These are phyloP conservation scores for Dendrolimus punctatus DNA, from an alignment of 1,140 invertebrate genomes.

Conservation along the genomic window DNA sequence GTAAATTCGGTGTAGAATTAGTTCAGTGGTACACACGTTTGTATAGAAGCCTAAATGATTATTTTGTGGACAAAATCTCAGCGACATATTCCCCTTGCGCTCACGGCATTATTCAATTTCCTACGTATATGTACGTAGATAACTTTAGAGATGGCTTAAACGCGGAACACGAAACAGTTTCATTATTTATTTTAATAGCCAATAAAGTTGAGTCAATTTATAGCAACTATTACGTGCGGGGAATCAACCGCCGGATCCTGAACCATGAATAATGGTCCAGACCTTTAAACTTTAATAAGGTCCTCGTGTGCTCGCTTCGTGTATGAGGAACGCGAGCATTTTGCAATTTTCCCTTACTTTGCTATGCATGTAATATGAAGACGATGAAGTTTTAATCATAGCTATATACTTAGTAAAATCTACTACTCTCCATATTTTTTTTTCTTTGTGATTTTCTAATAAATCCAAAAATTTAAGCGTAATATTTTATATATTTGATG, in stretches of 20 bases:
- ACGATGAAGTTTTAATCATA: conserved; percentile 12
- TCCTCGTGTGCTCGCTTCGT: conserved; percentile 10
- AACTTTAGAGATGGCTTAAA: background rate
- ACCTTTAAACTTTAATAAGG: conserved; percentile 65
- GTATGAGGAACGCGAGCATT: conserved; percentile 28
- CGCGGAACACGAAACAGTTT: conserved; percentile 38
- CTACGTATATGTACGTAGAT: too few relatives aligned
- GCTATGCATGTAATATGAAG: conserved; percentile 10
- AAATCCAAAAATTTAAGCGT: too few relatives aligned
- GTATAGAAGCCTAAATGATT: too few relatives aligned
- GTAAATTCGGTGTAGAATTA: too few relatives aligned
- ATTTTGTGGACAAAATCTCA: background rate
- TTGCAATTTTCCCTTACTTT: conserved; percentile 23
- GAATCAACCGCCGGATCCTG: conserved; percentile 44
- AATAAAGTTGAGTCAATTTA: conserved; percentile 63
- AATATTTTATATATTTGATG: too few relatives aligned
- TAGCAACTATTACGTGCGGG: conserved; percentile 58
- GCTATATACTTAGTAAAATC: background rate
- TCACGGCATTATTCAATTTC: too few relatives aligned
- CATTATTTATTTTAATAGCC: conserved; percentile 68
- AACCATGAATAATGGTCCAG: conserved; percentile 52
- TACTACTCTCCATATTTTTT: too few relatives aligned
- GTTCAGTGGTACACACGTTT: too few relatives aligned
- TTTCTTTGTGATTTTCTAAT: too few relatives aligned
- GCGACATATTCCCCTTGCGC: background rate